These are phyloP conservation scores for Perca fluviatilis DNA, from an alignment of 2,113 vertebrate species.

Conservation along the genomic window DNA sequence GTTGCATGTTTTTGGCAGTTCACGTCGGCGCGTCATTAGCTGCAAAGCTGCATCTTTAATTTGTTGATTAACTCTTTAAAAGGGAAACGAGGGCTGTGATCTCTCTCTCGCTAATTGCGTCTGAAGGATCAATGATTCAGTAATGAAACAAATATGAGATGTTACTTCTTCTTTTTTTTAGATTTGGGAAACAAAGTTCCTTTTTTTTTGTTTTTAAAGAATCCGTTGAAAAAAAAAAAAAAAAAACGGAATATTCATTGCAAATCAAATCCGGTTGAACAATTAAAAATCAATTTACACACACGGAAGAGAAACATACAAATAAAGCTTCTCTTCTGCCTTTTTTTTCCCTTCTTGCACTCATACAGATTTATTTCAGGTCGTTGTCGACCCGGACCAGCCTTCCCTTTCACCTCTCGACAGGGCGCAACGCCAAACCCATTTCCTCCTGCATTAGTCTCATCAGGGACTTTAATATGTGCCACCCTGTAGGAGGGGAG, in stretches of 20 bases:
- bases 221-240: neutral
- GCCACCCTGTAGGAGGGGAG: slow-evolving; percentile 75
- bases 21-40: slow-evolving; percentile 48
- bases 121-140: slow-evolving; percentile 50
- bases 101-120: slow-evolving; percentile 45
- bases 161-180: slow-evolving; percentile 4
- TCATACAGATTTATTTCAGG: slow-evolving; percentile 12
- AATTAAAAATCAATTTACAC: neutral
- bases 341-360: neutral
- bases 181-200: neutral
- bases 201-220: neutral
- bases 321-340: neutral
- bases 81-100: slow-evolving; percentile 36
- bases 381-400: slow-evolving; percentile 24
- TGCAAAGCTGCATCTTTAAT: slow-evolving; percentile 69
- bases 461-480: slow-evolving; percentile 80
- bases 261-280: slow-evolving; percentile 6
- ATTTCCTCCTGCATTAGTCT: slow-evolving; percentile 84
- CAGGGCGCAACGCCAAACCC: slow-evolving; percentile 63
- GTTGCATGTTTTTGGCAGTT: slow-evolving; percentile 6
- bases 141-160: slow-evolving; percentile 49
- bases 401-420: slow-evolving; percentile 51
- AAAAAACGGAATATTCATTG: slow-evolving; percentile 49
- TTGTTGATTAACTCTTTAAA: slow-evolving; percentile 57
- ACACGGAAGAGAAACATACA: neutral